Evolutionary conservation across 2,888 invertebrate species (phyloP).

Genomic region (Gibbula magus): DNA sequence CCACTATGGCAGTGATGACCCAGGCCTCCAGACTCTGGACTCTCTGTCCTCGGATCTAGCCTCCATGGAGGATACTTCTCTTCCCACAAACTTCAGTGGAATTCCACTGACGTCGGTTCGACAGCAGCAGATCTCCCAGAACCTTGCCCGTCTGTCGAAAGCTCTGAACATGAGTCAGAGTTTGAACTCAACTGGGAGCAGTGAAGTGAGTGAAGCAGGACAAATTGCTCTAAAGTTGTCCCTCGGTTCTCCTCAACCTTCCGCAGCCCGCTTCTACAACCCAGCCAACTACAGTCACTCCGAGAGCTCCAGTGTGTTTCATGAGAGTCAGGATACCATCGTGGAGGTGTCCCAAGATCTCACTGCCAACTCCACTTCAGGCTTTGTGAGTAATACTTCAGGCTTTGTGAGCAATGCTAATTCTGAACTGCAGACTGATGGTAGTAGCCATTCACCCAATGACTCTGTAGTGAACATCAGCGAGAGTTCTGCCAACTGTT

Average conservation of each 20-base stretch:
- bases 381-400: neutral
- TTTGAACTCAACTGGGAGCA: conserved; percentile 54
- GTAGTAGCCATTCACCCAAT: conserved; percentile 3
- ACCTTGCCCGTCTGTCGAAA: conserved; percentile 59
- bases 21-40: conserved; percentile 48
- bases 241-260: conserved; percentile 9
- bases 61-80: conserved; percentile 59
- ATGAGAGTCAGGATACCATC: conserved; percentile 42
- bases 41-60: conserved; percentile 64
- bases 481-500: conserved; percentile 41
- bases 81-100: conserved; percentile 66
- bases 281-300: conserved; percentile 1
- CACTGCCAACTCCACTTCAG: neutral
- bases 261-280: neutral
- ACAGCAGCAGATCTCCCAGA: conserved; percentile 66
- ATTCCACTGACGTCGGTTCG: conserved; percentile 61
- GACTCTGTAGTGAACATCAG: conserved; percentile 28
- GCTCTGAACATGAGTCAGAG: conserved; percentile 58
- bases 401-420: neutral
- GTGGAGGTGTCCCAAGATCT: conserved; percentile 35
- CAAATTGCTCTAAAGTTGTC: neutral
- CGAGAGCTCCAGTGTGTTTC: conserved; percentile 30
- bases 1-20: conserved; percentile 26
- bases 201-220: conserved; percentile 38
- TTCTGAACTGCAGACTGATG: neutral